A percentile compares a stretch with the other conserved stretches of the same genome.
Evolutionary conservation across 1,140 invertebrate genomes (phyloP).

Genomic region (Hestina assimilis): DNA sequence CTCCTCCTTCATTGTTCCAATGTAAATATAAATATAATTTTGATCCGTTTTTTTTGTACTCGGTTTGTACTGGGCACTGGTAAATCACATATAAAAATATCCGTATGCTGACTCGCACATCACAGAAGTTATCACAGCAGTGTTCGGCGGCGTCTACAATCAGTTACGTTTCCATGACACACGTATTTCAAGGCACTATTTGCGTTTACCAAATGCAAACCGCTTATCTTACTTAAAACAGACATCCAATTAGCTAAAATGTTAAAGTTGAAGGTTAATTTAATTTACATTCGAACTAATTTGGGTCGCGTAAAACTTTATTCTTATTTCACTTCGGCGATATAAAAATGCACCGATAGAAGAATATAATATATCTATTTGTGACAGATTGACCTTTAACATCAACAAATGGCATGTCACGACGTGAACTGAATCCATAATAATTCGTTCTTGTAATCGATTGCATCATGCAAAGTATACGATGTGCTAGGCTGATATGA

Average conservation of each 20-base stretch:
- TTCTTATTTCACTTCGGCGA: not conserved
- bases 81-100: constrained; percentile 79
- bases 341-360: constrained; percentile 15
- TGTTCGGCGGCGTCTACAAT: constrained; percentile 59
- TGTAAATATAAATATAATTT: constrained; percentile 66
- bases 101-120: constrained; percentile 63
- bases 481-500: constrained; percentile 22
- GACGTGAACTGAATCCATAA: constrained; percentile 44
- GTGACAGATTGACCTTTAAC: constrained; percentile 37
- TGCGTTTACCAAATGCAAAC: constrained; percentile 27
- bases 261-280: constrained; percentile 24
- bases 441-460: constrained; percentile 36
- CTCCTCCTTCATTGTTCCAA: constrained; percentile 72
- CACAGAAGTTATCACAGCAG: constrained; percentile 75
- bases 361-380: constrained; percentile 25
- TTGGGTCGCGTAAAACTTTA: constrained; percentile 1
- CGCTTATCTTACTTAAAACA: constrained; percentile 27
- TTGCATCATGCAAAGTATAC: constrained; percentile 38
- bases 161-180: constrained; percentile 34
- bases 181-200: constrained; percentile 30
- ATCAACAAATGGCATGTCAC: constrained; percentile 46
- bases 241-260: constrained; percentile 20
- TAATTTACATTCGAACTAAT: constrained; percentile 8
- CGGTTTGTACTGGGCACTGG: constrained; percentile 76
- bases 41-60: constrained; percentile 77